Conservation (phyloP, 1,140 invertebrate genomes). For the Maconellicoccus hirsutus region DNA sequence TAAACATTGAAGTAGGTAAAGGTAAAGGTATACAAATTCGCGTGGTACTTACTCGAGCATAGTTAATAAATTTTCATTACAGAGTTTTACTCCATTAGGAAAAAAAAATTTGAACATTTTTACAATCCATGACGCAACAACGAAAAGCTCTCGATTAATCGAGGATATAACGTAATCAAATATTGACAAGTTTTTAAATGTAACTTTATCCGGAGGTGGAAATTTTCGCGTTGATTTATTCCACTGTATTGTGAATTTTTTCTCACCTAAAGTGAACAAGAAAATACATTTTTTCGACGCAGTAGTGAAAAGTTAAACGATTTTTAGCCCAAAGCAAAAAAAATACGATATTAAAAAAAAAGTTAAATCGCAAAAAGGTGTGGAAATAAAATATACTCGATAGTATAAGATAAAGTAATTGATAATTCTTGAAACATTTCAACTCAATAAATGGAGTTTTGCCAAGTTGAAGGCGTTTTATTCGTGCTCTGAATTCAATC, state of each 20-base stretch:
- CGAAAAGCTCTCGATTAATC: too few relatives aligned
- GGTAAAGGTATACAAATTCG: too few relatives aligned
- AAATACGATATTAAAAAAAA: constrained; percentile 14
- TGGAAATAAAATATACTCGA: constrained; percentile 17
- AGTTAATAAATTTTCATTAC: neutral
- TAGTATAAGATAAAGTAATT: constrained; percentile 17
- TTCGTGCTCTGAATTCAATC: constrained; percentile 21
- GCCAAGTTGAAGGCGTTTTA: constrained; percentile 21
- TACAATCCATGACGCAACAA: too few relatives aligned
- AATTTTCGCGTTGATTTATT: neutral
- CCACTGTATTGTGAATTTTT: neutral
- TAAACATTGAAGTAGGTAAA: neutral
- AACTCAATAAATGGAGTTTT: constrained; percentile 22
- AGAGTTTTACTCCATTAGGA: too few relatives aligned
- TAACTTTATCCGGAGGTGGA: neutral
- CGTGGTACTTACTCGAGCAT: too few relatives aligned
- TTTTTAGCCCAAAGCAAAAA: neutral
- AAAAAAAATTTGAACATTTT: too few relatives aligned
- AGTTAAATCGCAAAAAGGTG: constrained; percentile 19
- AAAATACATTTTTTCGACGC: neutral
- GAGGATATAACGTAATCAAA: too few relatives aligned
- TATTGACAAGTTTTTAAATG: too few relatives aligned
- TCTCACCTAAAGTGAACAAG: too few relatives aligned
- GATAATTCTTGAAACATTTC: constrained; percentile 22
- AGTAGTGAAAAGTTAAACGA: neutral